These are phyloP conservation scores for Leptodactylus fuscus DNA, from an alignment of 2,113 vertebrate species.

Conservation along the genomic window DNA sequence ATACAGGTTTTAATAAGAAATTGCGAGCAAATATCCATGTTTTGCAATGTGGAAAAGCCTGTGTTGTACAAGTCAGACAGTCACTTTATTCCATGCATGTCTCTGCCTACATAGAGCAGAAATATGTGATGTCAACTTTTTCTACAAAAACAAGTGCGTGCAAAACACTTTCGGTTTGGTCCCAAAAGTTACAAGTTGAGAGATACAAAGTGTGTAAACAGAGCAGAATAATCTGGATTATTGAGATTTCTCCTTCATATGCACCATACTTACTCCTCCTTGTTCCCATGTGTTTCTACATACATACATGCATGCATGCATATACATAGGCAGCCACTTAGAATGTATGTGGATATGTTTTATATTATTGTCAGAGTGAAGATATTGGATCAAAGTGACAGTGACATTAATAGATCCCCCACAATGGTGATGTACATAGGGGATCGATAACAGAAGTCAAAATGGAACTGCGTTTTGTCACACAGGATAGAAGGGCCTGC, in stretches of 20 bases:
- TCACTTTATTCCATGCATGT: constrained; percentile 27
- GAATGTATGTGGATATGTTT: background rate
- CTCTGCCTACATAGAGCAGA: background rate
- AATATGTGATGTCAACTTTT: background rate
- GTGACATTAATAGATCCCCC: background rate
- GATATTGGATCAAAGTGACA: background rate
- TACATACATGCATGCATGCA: constrained; percentile 4
- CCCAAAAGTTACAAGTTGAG: constrained; percentile 42
- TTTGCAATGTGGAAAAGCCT: background rate
- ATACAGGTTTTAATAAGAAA: background rate
- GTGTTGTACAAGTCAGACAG: background rate
- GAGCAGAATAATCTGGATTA: constrained; percentile 24
- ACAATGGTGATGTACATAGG: background rate
- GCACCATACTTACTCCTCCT: background rate
- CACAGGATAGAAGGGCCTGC: background rate
- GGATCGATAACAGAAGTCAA: background rate
- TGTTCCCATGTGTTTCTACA: background rate
- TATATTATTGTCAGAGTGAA: background rate
- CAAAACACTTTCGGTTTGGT: constrained; percentile 37
- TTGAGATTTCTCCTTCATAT: background rate
- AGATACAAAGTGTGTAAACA: constrained; percentile 49
- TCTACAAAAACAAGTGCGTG: constrained; percentile 39
- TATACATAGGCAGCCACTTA: background rate
- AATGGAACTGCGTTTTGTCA: background rate
- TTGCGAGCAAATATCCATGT: background rate